Conservation (phyloP, 2,797 vertebrate genomes). For the Erethizon dorsatum region DNA sequence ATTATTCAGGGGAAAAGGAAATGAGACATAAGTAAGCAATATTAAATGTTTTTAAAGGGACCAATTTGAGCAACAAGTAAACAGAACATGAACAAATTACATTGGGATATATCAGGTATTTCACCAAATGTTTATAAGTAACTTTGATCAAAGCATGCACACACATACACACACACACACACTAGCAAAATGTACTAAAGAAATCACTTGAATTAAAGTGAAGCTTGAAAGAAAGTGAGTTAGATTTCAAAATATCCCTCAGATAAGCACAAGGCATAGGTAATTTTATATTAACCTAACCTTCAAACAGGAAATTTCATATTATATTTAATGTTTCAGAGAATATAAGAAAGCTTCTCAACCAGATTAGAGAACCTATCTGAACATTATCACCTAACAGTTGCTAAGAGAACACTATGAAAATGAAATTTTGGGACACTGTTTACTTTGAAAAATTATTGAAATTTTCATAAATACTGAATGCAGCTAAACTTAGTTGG, state of each 20-base stretch:
- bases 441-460: neutral
- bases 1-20: neutral
- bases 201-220: neutral
- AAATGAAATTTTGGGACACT: neutral
- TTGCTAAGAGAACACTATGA: neutral
- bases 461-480: neutral
- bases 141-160: neutral
- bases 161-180: neutral
- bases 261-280: neutral
- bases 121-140: neutral
- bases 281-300: neutral
- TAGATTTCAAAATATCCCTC: neutral
- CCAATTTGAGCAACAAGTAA: neutral
- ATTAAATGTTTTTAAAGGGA: neutral
- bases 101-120: neutral
- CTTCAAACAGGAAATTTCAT: neutral
- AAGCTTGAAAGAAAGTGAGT: neutral
- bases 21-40: neutral
- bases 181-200: neutral
- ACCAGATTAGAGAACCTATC: neutral
- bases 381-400: neutral
- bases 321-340: neutral
- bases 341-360: neutral
- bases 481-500: neutral
- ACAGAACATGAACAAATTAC: neutral